Base-by-base conservation (phyloP, 2,888 invertebrate genomes). In the Hyposoter didymator region DNA sequence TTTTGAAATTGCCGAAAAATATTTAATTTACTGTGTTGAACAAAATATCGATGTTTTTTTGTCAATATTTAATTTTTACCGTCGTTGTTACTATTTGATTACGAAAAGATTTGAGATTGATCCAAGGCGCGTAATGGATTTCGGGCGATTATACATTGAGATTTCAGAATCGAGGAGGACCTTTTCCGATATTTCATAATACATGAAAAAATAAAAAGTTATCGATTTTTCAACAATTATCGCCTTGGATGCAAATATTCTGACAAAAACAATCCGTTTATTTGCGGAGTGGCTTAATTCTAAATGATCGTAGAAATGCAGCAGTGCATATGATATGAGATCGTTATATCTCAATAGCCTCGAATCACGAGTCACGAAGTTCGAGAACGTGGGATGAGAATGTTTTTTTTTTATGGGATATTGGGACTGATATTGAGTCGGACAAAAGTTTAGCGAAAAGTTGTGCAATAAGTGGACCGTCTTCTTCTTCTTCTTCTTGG, bases 251-350 rank as follows among this genome's bases (percentile, higher is more conserved):
- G 7, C 43, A 10, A 39, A 43, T 66, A 19, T 66, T 66, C 19
- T 6, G 39, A 39, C 19, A 39, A 43, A 19, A 66, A 39, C 8
- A 66, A 2, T 19, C n/a, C 19, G 32, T 52, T 2, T 4, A 72
- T 14, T 19, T 72, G 72, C 49, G 55, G 55, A 73, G 39, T 55
- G 67, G 19, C 39, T 73, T 12, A 35, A 73, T 73, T n/a, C 52
- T 32, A 19, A 72, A 52, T 35, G 39, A 14, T 39, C 39, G 14
- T 19, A 12, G n/a, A 39, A 39, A 39, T 39, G 72, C 35, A 14
- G 45, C 49, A 35, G 6, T 52, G 1, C 14, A 52, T n/a, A n/a
- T 10, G n/a, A 32, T n/a, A n/a, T 2, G 12, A 47, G 17, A 70
- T 49, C 47, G 47, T 47, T 22, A 19, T 17, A 7, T 22, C 3